phyloP scores from a whole-genome alignment of 2,797 vertebrate genomes.

The Varecia variegata region DNA sequence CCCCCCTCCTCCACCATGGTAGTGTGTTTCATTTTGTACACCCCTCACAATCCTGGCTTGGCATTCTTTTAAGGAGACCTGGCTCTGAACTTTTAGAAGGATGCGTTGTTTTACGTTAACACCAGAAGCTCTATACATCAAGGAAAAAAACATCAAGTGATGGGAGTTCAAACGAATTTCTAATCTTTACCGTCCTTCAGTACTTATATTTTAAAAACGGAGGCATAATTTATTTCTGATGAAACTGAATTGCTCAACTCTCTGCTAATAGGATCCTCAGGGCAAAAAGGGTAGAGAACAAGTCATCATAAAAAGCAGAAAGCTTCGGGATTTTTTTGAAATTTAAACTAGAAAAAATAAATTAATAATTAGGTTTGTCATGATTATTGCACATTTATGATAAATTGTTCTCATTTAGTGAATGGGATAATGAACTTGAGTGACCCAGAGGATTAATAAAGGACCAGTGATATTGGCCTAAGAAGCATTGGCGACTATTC shows the following conservation, averaged over 20 bases:
- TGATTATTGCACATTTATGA: constrained; percentile 78
- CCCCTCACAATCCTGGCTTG: constrained; percentile 31
- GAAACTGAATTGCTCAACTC: constrained; percentile 80
- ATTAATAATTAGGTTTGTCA: constrained; percentile 81
- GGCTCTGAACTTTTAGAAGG: constrained; percentile 76
- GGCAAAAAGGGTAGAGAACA: constrained; percentile 72
- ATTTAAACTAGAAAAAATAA: constrained; percentile 79
- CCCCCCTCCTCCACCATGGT: neutral
- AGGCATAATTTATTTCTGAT: constrained; percentile 83
- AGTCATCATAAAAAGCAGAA: constrained; percentile 71
- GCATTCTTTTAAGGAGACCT: constrained; percentile 65
- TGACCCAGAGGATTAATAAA: constrained; percentile 62
- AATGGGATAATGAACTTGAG: constrained; percentile 70
- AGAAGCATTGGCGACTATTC: neutral
- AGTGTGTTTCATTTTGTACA: constrained; percentile 46
- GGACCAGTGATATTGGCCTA: neutral
- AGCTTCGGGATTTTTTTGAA: constrained; percentile 48
- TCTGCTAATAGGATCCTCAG: constrained; percentile 84
- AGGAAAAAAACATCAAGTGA: constrained; percentile 81
- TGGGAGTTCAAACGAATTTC: constrained; percentile 80
- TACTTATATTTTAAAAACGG: constrained; percentile 80
- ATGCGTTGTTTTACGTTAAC: constrained; percentile 74
- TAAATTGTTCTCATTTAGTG: constrained; percentile 79
- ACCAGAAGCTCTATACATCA: constrained; percentile 79
- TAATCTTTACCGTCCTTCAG: constrained; percentile 83